Percentiles rank a stretch among this genome's conserved stretches.
phyloP scores from a whole-genome alignment of 2,797 vertebrate genomes.

The Miichthys miiuy region DNA sequence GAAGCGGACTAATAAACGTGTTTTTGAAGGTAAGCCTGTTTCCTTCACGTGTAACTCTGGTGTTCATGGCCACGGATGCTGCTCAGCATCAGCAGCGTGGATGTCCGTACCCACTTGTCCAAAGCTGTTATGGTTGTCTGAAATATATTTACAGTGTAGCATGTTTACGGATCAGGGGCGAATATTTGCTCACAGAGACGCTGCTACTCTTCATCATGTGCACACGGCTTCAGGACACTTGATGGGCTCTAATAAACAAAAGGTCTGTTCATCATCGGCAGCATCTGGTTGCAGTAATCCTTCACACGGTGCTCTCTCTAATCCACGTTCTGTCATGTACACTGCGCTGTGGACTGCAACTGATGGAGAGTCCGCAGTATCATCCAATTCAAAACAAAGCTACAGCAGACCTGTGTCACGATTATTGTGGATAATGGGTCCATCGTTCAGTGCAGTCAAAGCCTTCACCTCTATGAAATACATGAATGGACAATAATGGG shows the following conservation, averaged over 20 bases:
- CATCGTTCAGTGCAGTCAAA: too few species aligned
- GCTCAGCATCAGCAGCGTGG: slow-evolving; percentile 42
- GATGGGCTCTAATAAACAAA: neutral
- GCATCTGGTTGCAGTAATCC: slow-evolving; percentile 21
- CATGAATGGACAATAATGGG: too few species aligned
- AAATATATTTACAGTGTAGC: neutral
- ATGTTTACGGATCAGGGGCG: neutral
- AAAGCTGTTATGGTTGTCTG: neutral
- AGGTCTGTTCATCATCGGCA: neutral
- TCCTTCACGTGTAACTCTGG: neutral
- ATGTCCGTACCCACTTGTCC: neutral
- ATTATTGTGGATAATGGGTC: too few species aligned
- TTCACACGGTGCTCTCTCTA: neutral
- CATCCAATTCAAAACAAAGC: too few species aligned
- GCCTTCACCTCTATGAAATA: too few species aligned
- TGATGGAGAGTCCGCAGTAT: too few species aligned
- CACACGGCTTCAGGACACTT: too few species aligned
- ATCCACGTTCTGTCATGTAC: too few species aligned
- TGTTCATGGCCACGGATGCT: neutral
- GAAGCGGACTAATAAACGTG: neutral
- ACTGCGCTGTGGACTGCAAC: too few species aligned
- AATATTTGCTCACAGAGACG: neutral
- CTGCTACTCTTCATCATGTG: neutral
- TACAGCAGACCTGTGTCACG: too few species aligned
- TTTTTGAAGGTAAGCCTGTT: slow-evolving; percentile 24